phyloP scores from a whole-genome alignment of 2,113 vertebrate genomes.

The Plectropomus leopardus region DNA sequence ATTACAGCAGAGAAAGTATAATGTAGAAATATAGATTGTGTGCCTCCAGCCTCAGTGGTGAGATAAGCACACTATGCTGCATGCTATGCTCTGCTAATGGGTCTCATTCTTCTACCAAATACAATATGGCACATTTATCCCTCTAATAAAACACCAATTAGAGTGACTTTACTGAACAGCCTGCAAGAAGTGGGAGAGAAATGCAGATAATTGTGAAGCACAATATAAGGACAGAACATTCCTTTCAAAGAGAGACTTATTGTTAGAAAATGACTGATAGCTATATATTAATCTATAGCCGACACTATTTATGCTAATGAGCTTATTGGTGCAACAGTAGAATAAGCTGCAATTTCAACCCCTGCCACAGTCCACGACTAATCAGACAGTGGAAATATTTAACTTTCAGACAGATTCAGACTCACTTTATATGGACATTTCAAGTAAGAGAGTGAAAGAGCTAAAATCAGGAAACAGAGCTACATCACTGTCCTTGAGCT shows the following conservation, averaged over 20 bases:
- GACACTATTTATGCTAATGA: no score
- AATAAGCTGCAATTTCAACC: neutral
- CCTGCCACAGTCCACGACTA: neutral
- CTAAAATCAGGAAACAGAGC: no score
- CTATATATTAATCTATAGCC: neutral
- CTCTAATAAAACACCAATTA: slow-evolving; percentile 43
- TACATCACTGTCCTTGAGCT: no score
- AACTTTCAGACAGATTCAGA: neutral
- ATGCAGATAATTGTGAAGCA: slow-evolving; percentile 4
- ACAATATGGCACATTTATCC: slow-evolving; percentile 35
- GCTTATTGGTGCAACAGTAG: neutral
- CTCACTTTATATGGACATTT: neutral
- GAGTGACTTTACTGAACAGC: slow-evolving; percentile 18
- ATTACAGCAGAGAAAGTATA: neutral
- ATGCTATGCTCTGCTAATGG: slow-evolving; percentile 21
- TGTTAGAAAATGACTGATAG: neutral
- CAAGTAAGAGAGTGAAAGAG: no score
- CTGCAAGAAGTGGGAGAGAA: slow-evolving; percentile 1
- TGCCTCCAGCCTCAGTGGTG: neutral
- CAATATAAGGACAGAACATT: neutral
- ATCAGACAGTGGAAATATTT: neutral
- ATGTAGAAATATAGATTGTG: slow-evolving; percentile 1
- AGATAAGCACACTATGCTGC: slow-evolving; percentile 7
- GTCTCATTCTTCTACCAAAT: slow-evolving; percentile 6
- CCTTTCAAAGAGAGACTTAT: neutral